phyloP scores from a whole-genome alignment of 2,888 invertebrate genomes.

The Scotopteryx bipunctaria region DNA sequence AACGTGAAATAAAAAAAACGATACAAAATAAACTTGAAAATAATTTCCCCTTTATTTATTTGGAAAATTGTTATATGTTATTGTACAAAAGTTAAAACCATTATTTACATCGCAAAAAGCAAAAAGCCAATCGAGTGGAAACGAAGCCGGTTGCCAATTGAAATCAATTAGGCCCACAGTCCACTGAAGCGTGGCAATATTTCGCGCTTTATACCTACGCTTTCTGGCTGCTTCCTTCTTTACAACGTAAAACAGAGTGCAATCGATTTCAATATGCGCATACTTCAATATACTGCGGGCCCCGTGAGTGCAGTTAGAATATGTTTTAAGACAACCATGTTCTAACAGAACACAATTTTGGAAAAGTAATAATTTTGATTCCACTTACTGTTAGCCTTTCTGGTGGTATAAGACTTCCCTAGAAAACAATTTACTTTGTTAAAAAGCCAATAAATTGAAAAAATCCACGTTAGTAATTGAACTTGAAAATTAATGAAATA shows the following conservation, averaged over 20 bases:
- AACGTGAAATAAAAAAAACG: not conserved
- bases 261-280: no score
- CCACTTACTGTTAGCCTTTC: constrained; percentile 44
- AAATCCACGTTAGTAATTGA: constrained; percentile 10
- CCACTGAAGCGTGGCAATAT: constrained; percentile 1
- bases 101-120: constrained; percentile 41
- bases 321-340: not conserved
- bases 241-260: no score
- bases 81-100: not conserved
- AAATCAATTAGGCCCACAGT: constrained; percentile 28
- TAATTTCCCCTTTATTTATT: not conserved
- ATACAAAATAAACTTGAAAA: not conserved
- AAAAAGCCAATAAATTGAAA: constrained; percentile 25
- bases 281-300: constrained; percentile 10
- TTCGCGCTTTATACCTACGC: not conserved
- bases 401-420: constrained; percentile 36
- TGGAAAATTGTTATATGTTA: constrained; percentile 1
- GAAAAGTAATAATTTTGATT: constrained; percentile 30
- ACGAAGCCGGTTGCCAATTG: constrained; percentile 25
- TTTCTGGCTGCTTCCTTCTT: no score
- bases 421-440: constrained; percentile 32
- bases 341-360: constrained; percentile 5
- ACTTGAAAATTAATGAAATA: not conserved
- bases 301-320: not conserved
- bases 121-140: constrained; percentile 33